These are phyloP conservation scores for Diadumene lineata DNA, from an alignment of 92 coral and sea anemone genomes.

Conservation along the genomic window DNA sequence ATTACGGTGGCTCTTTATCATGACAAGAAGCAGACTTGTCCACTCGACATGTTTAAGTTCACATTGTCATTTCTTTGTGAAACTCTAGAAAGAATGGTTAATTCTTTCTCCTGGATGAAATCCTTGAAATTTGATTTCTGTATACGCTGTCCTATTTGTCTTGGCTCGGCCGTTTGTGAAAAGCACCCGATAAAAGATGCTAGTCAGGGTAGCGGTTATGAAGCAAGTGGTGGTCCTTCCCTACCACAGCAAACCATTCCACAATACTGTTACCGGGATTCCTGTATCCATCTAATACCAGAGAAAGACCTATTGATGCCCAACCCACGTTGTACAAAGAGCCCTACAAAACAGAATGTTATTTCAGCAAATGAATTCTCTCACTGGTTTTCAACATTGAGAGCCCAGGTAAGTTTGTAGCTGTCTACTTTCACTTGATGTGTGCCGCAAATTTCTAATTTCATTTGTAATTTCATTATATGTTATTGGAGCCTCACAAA, in stretches of 20 bases:
- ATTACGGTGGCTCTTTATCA: neutral
- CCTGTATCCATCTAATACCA: neutral
- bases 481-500: too few relatives aligned
- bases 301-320: neutral
- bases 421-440: too few relatives aligned
- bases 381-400: slow-evolving; percentile 12
- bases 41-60: neutral
- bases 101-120: slow-evolving; percentile 39
- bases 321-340: neutral
- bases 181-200: neutral
- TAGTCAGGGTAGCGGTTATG: too few relatives aligned
- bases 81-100: neutral
- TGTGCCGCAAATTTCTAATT: too few relatives aligned
- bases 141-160: slow-evolving; percentile 40
- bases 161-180: slow-evolving; percentile 25
- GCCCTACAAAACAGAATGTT: neutral
- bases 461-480: too few relatives aligned
- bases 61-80: neutral
- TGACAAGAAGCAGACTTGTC: neutral
- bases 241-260: too few relatives aligned
- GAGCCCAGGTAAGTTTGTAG: neutral
- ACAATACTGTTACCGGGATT: neutral
- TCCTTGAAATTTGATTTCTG: slow-evolving; percentile 13
- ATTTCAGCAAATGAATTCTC: neutral
- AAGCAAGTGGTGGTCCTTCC: too few relatives aligned